These are phyloP conservation scores for Hozukius guyotensis DNA, from an alignment of 2,797 vertebrate genomes.

Conservation along the genomic window DNA sequence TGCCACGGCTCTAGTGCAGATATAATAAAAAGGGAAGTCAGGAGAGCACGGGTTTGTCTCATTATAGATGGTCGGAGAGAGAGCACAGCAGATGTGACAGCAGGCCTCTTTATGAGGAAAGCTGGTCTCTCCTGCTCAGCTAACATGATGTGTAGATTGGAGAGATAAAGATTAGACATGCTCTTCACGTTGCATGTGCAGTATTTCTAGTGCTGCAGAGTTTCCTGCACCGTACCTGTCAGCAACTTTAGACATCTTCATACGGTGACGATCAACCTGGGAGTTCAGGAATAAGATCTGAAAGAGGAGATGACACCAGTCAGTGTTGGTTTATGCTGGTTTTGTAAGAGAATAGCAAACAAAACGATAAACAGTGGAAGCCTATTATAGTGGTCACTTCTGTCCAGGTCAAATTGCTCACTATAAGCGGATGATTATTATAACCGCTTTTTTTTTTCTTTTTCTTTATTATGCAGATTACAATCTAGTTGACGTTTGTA, in stretches of 20 bases:
- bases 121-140: background rate
- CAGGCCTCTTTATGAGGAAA: background rate
- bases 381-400: no score
- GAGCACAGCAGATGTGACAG: background rate
- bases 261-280: slow-evolving; percentile 96
- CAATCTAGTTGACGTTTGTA: no score
- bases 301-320: slow-evolving; percentile 33
- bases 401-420: no score
- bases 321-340: background rate
- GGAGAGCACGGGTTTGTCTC: background rate
- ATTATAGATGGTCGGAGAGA: background rate
- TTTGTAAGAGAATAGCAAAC: background rate
- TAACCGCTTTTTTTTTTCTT: no score
- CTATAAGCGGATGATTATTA: no score
- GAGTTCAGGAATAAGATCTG: slow-evolving; percentile 95
- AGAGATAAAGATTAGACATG: background rate
- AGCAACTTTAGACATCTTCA: slow-evolving; percentile 99
- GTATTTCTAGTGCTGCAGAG: background rate
- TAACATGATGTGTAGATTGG: background rate
- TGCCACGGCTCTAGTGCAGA: background rate
- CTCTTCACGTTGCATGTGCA: background rate
- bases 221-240: slow-evolving; percentile 92
- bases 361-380: background rate
- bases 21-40: background rate
- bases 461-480: no score